Evolutionary conservation across 1,140 invertebrate species (phyloP).

Genomic region (Tetramorium parvispinum): DNA sequence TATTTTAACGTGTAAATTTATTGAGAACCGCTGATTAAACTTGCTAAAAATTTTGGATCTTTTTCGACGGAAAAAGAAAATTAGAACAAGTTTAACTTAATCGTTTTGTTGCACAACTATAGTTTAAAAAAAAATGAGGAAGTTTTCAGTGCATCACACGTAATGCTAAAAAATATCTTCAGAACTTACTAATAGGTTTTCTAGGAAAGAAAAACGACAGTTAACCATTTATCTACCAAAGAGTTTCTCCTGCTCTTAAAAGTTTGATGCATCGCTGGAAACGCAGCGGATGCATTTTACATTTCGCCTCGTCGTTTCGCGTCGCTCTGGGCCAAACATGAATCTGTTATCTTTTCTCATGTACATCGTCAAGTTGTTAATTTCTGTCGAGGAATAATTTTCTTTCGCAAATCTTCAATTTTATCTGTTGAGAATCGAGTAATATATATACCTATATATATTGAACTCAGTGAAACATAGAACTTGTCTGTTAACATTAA

Average conservation of each 20-base stretch:
- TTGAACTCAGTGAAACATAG: background rate
- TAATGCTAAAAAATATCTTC: background rate
- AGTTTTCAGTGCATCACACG: background rate
- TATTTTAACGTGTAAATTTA: background rate
- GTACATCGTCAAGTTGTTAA: background rate
- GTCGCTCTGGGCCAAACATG: background rate
- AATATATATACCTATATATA: background rate
- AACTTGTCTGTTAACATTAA: background rate
- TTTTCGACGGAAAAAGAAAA: background rate
- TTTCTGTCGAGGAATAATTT: background rate
- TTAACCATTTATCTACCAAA: slow-evolving; percentile 9
- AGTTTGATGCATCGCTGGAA: slow-evolving; percentile 1
- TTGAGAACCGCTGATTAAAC: background rate
- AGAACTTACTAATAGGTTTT: background rate
- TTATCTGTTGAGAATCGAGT: background rate
- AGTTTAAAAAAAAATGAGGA: background rate
- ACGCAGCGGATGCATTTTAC: background rate
- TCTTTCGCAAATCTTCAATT: background rate
- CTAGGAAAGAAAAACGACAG: background rate
- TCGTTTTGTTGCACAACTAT: background rate
- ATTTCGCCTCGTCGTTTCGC: background rate
- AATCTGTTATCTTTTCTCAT: background rate
- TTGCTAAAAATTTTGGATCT: background rate
- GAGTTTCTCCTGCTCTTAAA: background rate
- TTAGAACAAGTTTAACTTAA: background rate